Evolutionary conservation across 1,140 invertebrate genomes (phyloP), one percentile per base, ranked within the genome.

Genomic region (Trichomalopsis sarcophagae): DNA sequence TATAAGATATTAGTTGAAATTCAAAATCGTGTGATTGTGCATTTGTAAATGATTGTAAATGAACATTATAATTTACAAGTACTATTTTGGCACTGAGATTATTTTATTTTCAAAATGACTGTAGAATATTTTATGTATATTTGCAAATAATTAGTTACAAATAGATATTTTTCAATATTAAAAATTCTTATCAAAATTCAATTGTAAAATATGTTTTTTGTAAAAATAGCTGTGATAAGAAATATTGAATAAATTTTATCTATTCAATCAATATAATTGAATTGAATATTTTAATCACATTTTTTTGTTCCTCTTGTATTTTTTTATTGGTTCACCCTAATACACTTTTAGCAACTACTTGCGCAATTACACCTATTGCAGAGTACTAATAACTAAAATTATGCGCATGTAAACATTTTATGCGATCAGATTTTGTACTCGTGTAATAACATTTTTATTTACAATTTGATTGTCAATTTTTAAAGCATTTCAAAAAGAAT

Each of bases 1-100:
- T 84, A 36, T 88, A 36, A 66, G 81, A 62, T 88, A 83, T 86
- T 87, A 88, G 55, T 78, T 66, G 27, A 9, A 78, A 74, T 50
- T 47, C 40, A 77, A n/a, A 75, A 73, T 74, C 71, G 66, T 30
- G 6, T 33, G 17, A 81, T 66, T 68, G 27, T 71, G 36, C 7
- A 80, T 82, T 62, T 86, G 75, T 83, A 79, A 79, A 74, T 83
- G n/a, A 74, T 76, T 86, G 68, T 83, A 75, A 79, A 83, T 75
- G 23, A 27, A 55, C 14, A 62, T 68, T 44, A 36, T 77, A 71
- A 77, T 68, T 69, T 62, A 74, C 55, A 62, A 76, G 14, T 33
- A 79, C 62, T 17, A 17, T 23, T 40, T 36, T 40, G 6, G 55
- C 9, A 79, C 2, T 62, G 33, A 23, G 9, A 79, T 71, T 47